phyloP scores from a whole-genome alignment of 2,888 invertebrate species.

The Noctua fimbriata region DNA sequence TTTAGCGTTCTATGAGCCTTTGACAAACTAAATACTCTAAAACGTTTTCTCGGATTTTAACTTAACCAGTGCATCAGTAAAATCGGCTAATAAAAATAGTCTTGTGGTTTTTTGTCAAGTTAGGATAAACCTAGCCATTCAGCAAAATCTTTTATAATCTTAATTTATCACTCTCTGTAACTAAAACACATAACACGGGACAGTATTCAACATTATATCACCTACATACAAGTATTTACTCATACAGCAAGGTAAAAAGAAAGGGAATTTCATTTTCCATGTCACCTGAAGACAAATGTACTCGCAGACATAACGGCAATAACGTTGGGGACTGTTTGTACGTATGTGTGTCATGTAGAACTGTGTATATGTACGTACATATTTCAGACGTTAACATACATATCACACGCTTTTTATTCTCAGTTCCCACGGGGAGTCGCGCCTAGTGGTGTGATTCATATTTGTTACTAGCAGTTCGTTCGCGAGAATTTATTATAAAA shows the following conservation, averaged over 20 bases:
- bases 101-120: not conserved
- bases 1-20: not conserved
- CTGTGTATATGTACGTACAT: conserved; percentile 5
- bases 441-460: not conserved
- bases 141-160: not conserved
- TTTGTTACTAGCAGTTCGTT: not conserved
- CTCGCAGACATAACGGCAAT: conserved; percentile 39
- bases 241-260: conserved; percentile 40
- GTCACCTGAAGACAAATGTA: conserved; percentile 50
- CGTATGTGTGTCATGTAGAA: not conserved
- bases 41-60: not conserved
- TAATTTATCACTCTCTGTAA: not conserved
- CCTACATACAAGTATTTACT: conserved; percentile 38
- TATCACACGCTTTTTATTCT: conserved; percentile 22
- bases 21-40: not conserved
- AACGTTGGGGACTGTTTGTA: conserved; percentile 32
- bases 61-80: not conserved
- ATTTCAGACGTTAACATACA: conserved; percentile 23
- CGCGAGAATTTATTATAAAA: too few species aligned
- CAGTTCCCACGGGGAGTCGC: not conserved
- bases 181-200: not conserved
- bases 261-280: conserved; percentile 56
- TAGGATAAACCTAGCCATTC: too few species aligned
- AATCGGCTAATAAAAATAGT: not conserved
- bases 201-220: conserved; percentile 23